These are phyloP conservation scores for Cyprinella venusta DNA, from an alignment of 2,797 vertebrate genomes.

Conservation along the genomic window DNA sequence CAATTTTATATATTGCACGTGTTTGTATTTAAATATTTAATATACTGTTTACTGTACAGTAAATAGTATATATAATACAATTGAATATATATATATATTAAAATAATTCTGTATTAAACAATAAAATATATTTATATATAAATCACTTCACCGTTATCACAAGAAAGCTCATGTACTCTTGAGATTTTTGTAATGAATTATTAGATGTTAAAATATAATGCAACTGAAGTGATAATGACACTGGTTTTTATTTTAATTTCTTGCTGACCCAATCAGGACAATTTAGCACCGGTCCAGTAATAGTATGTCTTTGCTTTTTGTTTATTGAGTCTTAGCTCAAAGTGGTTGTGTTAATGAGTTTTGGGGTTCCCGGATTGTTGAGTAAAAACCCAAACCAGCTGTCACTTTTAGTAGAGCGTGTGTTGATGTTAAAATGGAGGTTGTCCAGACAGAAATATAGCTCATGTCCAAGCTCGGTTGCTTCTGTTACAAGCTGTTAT, in stretches of 20 bases:
- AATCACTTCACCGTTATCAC: background rate
- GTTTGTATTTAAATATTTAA: background rate
- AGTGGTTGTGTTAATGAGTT: constrained; percentile 30
- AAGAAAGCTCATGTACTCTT: background rate
- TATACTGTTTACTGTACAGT: background rate
- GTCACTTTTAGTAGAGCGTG: constrained; percentile 40
- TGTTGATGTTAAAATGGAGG: constrained; percentile 32
- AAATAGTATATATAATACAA: background rate
- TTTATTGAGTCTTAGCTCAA: constrained; percentile 18
- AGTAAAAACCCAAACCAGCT: constrained; percentile 61
- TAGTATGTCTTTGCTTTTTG: background rate
- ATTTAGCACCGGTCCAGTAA: background rate
- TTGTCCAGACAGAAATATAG: background rate
- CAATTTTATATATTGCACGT: background rate
- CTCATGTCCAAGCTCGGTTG: background rate
- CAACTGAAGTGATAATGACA: background rate
- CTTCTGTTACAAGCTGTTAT: constrained; percentile 18
- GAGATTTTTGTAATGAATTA: background rate
- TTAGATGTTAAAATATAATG: background rate
- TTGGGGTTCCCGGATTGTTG: constrained; percentile 19
- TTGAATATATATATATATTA: background rate
- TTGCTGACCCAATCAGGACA: background rate
- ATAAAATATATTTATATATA: background rate
- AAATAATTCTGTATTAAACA: background rate
- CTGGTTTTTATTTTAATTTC: background rate